phyloP scores from a whole-genome alignment of 2,113 vertebrate genomes.

The Sphaerodactylus townsendi region DNA sequence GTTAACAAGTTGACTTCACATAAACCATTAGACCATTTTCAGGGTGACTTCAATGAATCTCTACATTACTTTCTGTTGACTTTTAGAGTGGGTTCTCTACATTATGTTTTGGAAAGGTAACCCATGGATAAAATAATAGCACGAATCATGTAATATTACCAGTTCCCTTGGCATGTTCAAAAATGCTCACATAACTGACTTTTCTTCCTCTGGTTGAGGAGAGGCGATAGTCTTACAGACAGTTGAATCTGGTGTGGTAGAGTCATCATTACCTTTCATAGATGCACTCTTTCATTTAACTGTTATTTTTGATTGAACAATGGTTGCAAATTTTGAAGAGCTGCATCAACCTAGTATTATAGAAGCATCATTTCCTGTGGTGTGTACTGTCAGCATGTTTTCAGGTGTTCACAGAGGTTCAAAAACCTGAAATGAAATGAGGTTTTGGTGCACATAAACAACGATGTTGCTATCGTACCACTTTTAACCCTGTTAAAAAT shows the following conservation, averaged over 20 bases:
- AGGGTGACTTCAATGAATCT: neutral
- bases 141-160: neutral
- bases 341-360: no score
- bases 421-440: neutral
- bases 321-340: neutral
- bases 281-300: neutral
- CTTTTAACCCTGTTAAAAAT: neutral
- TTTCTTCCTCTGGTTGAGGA: no score
- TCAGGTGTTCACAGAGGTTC: neutral
- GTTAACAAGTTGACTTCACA: neutral
- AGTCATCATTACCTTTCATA: neutral
- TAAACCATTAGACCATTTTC: neutral
- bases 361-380: no score
- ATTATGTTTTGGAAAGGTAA: no score
- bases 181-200: no score
- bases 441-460: neutral
- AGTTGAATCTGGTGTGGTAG: no score
- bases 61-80: neutral
- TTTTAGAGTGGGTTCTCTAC: neutral
- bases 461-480: neutral
- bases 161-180: neutral
- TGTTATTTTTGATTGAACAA: neutral
- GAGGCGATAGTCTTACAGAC: no score
- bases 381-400: no score
- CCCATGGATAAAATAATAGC: neutral